Evolutionary conservation across 2,113 vertebrate genomes (phyloP), one percentile per base, ranked within the genome.

Genomic region (Pithys albifrons): DNA sequence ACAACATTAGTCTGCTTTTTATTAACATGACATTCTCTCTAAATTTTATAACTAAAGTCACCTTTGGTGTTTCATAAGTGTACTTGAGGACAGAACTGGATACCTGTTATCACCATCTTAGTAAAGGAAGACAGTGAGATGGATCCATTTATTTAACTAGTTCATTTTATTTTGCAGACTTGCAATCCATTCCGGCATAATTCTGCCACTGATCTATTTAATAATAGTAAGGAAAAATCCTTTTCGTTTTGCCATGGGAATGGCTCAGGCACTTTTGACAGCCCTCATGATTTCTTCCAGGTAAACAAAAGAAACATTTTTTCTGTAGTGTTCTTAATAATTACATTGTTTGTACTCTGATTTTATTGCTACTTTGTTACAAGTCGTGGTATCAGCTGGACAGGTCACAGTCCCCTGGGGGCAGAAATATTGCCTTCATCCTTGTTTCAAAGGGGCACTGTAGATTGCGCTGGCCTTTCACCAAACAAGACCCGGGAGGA

Each of bases 231-330:
- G 99, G 82, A 99, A 99, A 97, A 99, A 99, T 94, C 99, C 99
- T 8, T 99, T 98, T 87, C 98, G 92, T 1, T 99, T 99, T 94
- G 98, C 98, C 23, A 95, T 99, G 96, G 99, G 99, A 27, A 99
- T 99, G 99, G 98, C 99, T 41, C 99, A 99, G 92, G 99, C 99
- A 4, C 98, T 99, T 75, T 97, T 99, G 86, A 99, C 99, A 3
- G 99, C 99, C 19, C 98, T 99, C 66, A 98, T 99, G 98, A 99
- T 99, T 96, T 99, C 99, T 74, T 99, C 99, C 97, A 99, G 99
- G 99, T 99, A 97, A 96, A 74, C 13, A 86, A 81, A 97, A 67
- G 5, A 39, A 62, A 31, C 2, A 49, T 52, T 10, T 80, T 54
- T 82, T 87, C 74, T 71, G 35, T 78, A 78, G 41, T 43, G 25